phyloP scores from a whole-genome alignment of 2,888 invertebrate species.

The Drosophila eohydei region DNA sequence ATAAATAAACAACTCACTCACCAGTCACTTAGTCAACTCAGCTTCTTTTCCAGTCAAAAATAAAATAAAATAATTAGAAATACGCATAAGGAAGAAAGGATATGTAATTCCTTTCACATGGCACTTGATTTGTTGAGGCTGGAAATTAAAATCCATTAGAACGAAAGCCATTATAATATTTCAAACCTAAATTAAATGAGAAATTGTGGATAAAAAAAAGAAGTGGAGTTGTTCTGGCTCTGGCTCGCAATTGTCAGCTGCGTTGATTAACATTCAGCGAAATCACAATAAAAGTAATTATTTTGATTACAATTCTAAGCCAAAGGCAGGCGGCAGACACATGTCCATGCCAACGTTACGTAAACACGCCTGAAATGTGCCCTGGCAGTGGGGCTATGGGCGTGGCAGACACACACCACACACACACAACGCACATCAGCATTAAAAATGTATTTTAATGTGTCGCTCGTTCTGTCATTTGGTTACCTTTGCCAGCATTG shows the following conservation, averaged over 20 bases:
- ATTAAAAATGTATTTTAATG: slow-evolving; percentile 80
- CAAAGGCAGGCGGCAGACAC: slow-evolving; percentile 25
- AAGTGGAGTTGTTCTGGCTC: slow-evolving; percentile 2
- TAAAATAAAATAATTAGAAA: slow-evolving; percentile 1
- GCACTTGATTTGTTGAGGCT: slow-evolving; percentile 22
- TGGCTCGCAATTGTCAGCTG: slow-evolving; percentile 13
- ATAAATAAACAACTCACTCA: too few species aligned
- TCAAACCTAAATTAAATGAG: slow-evolving; percentile 37
- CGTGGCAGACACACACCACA: slow-evolving; percentile 38
- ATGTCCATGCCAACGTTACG: slow-evolving; percentile 40
- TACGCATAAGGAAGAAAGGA: neutral
- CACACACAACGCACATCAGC: slow-evolving; percentile 55
- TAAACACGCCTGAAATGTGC: slow-evolving; percentile 22
- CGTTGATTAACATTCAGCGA: slow-evolving; percentile 61
- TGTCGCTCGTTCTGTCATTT: slow-evolving; percentile 63
- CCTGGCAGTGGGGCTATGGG: slow-evolving; percentile 15
- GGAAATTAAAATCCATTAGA: slow-evolving; percentile 69
- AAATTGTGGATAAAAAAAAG: slow-evolving; percentile 15
- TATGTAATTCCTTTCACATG: slow-evolving; percentile 1
- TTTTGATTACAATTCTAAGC: slow-evolving; percentile 73
- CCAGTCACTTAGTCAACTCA: too few species aligned
- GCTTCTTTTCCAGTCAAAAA: neutral
- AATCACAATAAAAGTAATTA: slow-evolving; percentile 76
- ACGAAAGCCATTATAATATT: slow-evolving; percentile 58
- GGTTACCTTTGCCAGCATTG: slow-evolving; percentile 42